phyloP scores from a whole-genome alignment of 2,888 invertebrate species.

The Drosophila nigritarsus region DNA sequence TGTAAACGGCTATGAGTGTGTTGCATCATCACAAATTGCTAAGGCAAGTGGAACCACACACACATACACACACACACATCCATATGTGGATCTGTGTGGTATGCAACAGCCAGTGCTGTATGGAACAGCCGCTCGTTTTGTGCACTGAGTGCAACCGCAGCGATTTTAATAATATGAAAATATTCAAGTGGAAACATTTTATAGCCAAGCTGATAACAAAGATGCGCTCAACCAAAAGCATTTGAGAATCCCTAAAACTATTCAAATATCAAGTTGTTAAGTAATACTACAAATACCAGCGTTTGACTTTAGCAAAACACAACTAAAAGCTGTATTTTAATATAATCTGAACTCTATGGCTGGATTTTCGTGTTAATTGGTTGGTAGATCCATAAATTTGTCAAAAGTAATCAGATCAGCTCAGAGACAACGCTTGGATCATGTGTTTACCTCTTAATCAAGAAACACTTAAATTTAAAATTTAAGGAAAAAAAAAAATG shows the following conservation, averaged over 20 bases:
- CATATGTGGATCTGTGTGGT: slow-evolving; percentile 46
- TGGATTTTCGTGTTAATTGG: not conserved
- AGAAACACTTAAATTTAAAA: too few relatives aligned
- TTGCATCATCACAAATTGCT: slow-evolving; percentile 55
- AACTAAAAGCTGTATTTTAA: not conserved
- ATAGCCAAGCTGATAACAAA: slow-evolving; percentile 56
- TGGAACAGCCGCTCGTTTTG: slow-evolving; percentile 2
- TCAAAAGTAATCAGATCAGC: not conserved
- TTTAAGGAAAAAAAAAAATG: not conserved
- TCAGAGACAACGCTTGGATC: not conserved
- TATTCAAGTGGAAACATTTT: slow-evolving; percentile 64
- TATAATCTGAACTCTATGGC: not conserved
- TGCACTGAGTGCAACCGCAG: slow-evolving; percentile 19
- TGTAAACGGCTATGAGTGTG: slow-evolving; percentile 63
- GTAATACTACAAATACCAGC: not conserved
- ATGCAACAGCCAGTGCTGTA: slow-evolving; percentile 30
- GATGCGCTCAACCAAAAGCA: slow-evolving; percentile 44
- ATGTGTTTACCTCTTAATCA: not conserved
- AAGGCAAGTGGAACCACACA: slow-evolving; percentile 66
- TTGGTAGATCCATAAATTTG: not conserved
- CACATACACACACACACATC: not conserved
- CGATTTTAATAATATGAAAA: slow-evolving; percentile 62
- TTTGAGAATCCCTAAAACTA: slow-evolving; percentile 16
- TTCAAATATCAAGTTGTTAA: not conserved
- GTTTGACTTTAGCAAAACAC: not conserved